A percentile compares a stretch with the other conserved stretches of the same genome.
Conservation (phyloP, 2,888 invertebrate species). For the Hyles lineata region DNA sequence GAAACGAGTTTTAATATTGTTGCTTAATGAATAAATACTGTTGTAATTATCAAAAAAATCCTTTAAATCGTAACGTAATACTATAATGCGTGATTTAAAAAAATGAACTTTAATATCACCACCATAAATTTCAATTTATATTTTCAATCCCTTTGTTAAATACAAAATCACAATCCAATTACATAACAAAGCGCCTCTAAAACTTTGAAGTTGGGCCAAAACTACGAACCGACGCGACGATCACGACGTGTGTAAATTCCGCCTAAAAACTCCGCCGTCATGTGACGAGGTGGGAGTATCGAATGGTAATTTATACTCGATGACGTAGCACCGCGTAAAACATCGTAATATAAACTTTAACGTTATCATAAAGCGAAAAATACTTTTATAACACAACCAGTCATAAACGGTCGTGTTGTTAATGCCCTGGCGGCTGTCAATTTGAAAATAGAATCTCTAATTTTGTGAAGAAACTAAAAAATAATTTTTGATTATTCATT, state of each 20-base stretch:
- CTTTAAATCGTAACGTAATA: too few species aligned
- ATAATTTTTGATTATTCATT: too few species aligned
- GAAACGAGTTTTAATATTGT: too few species aligned
- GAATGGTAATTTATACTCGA: slow-evolving; percentile 38
- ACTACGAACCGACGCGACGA: not conserved
- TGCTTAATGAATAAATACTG: too few species aligned
- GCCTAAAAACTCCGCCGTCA: slow-evolving; percentile 56
- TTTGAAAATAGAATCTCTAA: not conserved
- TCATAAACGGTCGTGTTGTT: not conserved
- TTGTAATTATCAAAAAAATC: too few species aligned
- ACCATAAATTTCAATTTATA: not conserved
- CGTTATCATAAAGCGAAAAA: not conserved
- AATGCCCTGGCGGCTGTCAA: not conserved
- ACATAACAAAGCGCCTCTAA: not conserved
- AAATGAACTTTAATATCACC: too few species aligned
- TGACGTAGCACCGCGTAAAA: slow-evolving; percentile 42
- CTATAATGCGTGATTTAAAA: too few species aligned
- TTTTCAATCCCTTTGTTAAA: not conserved
- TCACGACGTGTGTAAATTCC: slow-evolving; percentile 44
- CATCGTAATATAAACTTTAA: slow-evolving; percentile 11
- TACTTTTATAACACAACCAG: not conserved
- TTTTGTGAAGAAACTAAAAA: not conserved
- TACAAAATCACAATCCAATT: not conserved
- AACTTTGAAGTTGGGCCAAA: slow-evolving; percentile 21
- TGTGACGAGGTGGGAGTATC: slow-evolving; percentile 71